Conservation (phyloP, 2,888 invertebrate genomes). For the Agriopis marginaria region DNA sequence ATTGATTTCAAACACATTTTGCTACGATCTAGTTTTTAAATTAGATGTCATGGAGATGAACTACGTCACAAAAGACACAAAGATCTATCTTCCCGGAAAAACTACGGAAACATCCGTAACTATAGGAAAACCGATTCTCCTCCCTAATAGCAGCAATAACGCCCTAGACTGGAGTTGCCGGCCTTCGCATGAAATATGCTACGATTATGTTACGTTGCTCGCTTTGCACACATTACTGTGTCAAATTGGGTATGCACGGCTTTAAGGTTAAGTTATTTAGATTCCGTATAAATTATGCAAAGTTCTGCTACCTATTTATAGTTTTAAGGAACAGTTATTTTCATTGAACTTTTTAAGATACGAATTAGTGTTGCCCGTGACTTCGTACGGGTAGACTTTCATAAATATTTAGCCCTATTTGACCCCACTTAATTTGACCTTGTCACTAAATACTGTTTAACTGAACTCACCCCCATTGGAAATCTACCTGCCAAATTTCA, state of each 20-base stretch:
- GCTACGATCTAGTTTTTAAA: too few species aligned
- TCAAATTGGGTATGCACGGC: conserved; percentile 36
- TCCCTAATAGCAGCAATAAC: conserved; percentile 47
- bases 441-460: too few species aligned
- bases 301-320: background rate
- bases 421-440: too few species aligned
- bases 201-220: conserved; percentile 41
- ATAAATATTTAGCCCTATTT: too few species aligned
- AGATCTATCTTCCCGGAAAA: background rate
- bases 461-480: too few species aligned
- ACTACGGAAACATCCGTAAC: conserved; percentile 8
- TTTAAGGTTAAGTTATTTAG: conserved; percentile 27
- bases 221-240: conserved; percentile 28
- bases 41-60: too few species aligned
- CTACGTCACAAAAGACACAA: background rate
- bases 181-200: conserved; percentile 55
- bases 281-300: conserved; percentile 13
- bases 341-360: too few species aligned
- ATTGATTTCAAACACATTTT: too few species aligned
- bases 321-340: too few species aligned
- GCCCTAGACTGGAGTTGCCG: conserved; percentile 46
- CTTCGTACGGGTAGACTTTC: too few species aligned
- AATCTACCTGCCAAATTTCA: too few species aligned
- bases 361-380: too few species aligned
- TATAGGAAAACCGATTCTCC: background rate